Conservation (phyloP, 2,113 vertebrate species). For the Cnemophilus loriae region DNA sequence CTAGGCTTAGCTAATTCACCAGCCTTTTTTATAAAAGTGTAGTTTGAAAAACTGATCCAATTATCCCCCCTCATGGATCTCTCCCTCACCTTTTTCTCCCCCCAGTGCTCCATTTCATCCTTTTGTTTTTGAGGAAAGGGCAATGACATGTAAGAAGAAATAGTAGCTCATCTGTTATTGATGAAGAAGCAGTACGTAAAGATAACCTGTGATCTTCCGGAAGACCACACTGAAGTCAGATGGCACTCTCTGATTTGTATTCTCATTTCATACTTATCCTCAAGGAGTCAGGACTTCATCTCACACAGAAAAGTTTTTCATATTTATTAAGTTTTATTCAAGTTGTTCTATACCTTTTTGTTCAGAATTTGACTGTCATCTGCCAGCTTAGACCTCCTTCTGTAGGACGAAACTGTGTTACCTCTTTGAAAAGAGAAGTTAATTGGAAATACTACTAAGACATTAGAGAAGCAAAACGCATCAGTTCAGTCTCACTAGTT, state of each 20-base stretch:
- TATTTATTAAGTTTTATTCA: neutral
- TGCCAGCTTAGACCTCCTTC: neutral
- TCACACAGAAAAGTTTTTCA: neutral
- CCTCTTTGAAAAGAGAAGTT: neutral
- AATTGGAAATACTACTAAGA: neutral
- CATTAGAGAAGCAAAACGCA: neutral
- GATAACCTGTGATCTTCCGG: slow-evolving; percentile 34
- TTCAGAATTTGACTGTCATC: neutral
- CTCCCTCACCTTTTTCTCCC: neutral
- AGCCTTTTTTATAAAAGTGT: neutral
- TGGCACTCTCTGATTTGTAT: slow-evolving; percentile 44
- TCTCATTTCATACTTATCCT: slow-evolving; percentile 32
- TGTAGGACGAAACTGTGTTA: neutral
- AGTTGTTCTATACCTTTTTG: neutral
- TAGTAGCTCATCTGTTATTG: slow-evolving; percentile 64
- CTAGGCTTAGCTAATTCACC: neutral
- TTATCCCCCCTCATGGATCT: neutral
- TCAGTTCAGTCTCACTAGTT: neutral
- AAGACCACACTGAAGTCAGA: slow-evolving; percentile 26
- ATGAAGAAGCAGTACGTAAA: slow-evolving; percentile 46
- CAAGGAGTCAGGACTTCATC: slow-evolving; percentile 21
- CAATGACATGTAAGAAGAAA: slow-evolving; percentile 53
- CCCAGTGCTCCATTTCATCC: neutral
- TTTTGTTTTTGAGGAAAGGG: slow-evolving; percentile 44
- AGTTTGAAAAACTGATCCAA: neutral